phyloP scores from a whole-genome alignment of 2,113 vertebrate genomes.

The Hymenochirus boettgeri region DNA sequence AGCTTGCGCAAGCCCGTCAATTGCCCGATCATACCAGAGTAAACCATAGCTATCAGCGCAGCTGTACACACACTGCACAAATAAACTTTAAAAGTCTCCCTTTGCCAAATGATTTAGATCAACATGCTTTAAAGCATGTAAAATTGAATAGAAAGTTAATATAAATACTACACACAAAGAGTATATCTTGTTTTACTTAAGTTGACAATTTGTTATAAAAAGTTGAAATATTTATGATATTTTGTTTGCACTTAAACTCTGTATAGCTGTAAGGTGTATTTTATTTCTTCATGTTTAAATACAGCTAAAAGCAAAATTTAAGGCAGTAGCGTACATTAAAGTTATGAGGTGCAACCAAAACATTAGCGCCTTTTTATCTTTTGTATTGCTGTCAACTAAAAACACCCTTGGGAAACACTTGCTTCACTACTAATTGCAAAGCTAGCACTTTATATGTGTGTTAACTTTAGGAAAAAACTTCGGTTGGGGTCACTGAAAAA shows the following conservation, averaged over 20 bases:
- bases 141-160: no score
- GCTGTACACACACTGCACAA: no score
- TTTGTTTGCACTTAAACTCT: slow-evolving; percentile 1
- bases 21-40: no score
- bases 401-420: slow-evolving; percentile 40
- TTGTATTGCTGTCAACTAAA: slow-evolving; percentile 42
- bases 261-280: slow-evolving; percentile 21
- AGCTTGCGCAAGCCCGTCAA: no score
- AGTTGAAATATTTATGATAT: neutral
- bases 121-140: no score
- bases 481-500: slow-evolving; percentile 11
- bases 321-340: slow-evolving; percentile 40
- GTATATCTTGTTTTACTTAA: neutral
- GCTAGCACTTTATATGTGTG: slow-evolving; percentile 42
- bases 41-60: no score
- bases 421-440: slow-evolving; percentile 41
- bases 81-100: no score
- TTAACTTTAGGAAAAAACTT: slow-evolving; percentile 30
- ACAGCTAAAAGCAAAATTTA: slow-evolving; percentile 42
- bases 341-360: slow-evolving; percentile 44
- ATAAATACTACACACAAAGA: no score
- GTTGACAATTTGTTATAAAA: neutral
- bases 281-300: slow-evolving; percentile 34
- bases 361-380: slow-evolving; percentile 43
- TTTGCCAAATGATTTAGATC: no score